Evolutionary conservation across 2,888 invertebrate species (phyloP), one percentile per base, ranked within the genome.

Genomic region (Polyommatus icarus): DNA sequence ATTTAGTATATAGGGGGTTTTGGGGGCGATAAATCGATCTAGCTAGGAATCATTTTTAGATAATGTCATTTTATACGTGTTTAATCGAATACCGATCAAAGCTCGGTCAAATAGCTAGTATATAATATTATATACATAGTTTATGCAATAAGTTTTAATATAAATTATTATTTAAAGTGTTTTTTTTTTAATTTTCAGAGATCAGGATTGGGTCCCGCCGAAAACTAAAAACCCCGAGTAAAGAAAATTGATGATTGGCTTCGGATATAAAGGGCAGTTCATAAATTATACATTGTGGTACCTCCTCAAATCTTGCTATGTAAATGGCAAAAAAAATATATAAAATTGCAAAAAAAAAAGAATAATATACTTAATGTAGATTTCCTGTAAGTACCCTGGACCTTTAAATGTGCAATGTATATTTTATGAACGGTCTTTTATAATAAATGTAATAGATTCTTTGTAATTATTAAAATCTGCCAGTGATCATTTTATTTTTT

Each of bases 191-290:
- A 3, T 24, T 75, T 75, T 50, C 75, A 75, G 75, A 46, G 54
- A 75, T 50, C 46, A 29, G 46, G 75, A 75, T 24, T 24, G 24
- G 75, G 75, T 50, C 50, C 75, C 75, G 46, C 75, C 75, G 24
- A 54, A 54, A 50, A 75, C 50, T 29, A 75, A 75, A 54, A 18
- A 67, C 24, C 75, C 75, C 2, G 50, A 75, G 18, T 75, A 75
- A 75, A 6, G 15, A 15, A 40, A 40, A 3, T 71, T 1, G 36
- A 6, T 4, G 36, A 7, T 72, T 72, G 15, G 18, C 67, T 5
- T 15, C 29, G 15, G 10, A 61, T 24, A 1, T 29, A 32, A 61
- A 24, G 67, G 29, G 15, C 12, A 3, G 67, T 29, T 67, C 1
- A 32, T 67, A 67, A 67, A 67, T 32, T 67, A 32, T 67, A 32